Conservation (phyloP, 2,888 invertebrate species). For the Yponomeuta plumbellus region DNA sequence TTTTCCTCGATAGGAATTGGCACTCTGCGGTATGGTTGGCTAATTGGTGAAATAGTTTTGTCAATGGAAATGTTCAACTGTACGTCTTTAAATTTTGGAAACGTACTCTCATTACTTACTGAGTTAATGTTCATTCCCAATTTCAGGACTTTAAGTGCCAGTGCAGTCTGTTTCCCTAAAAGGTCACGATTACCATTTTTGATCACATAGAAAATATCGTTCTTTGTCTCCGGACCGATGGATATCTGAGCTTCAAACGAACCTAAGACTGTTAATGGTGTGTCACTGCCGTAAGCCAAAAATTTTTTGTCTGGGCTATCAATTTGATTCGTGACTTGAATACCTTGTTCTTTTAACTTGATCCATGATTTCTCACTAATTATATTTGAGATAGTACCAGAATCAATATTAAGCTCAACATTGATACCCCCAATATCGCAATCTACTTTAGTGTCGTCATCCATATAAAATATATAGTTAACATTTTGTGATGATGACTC, state of each 20-base stretch:
- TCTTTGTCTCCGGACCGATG: not conserved
- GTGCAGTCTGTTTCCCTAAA: slow-evolving; percentile 26
- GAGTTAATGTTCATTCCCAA: slow-evolving; percentile 23
- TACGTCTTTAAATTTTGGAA: slow-evolving; percentile 24
- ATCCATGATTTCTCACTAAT: slow-evolving; percentile 24
- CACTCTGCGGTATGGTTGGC: slow-evolving; percentile 25
- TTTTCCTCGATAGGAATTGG: slow-evolving; percentile 26
- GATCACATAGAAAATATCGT: slow-evolving; percentile 25
- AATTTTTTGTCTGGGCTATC: slow-evolving; percentile 22
- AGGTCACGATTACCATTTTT: slow-evolving; percentile 24
- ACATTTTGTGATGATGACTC: not conserved
- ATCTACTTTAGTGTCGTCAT: slow-evolving; percentile 12
- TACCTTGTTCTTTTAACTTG: slow-evolving; percentile 19
- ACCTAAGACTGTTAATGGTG: slow-evolving; percentile 24
- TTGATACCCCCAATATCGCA: slow-evolving; percentile 23
- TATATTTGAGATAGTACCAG: slow-evolving; percentile 26
- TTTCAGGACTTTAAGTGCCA: slow-evolving; percentile 23
- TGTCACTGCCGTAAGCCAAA: slow-evolving; percentile 24
- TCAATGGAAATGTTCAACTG: slow-evolving; percentile 21
- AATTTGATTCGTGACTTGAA: slow-evolving; percentile 19
- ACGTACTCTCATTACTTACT: slow-evolving; percentile 13
- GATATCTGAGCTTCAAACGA: slow-evolving; percentile 25
- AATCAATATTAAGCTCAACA: slow-evolving; percentile 26
- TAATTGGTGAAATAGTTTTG: slow-evolving; percentile 16
- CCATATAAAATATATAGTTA: slow-evolving; percentile 4